Evolutionary conservation across 2,888 invertebrate species (phyloP), one percentile per base, ranked within the genome.

Genomic region (Agriopis marginaria): DNA sequence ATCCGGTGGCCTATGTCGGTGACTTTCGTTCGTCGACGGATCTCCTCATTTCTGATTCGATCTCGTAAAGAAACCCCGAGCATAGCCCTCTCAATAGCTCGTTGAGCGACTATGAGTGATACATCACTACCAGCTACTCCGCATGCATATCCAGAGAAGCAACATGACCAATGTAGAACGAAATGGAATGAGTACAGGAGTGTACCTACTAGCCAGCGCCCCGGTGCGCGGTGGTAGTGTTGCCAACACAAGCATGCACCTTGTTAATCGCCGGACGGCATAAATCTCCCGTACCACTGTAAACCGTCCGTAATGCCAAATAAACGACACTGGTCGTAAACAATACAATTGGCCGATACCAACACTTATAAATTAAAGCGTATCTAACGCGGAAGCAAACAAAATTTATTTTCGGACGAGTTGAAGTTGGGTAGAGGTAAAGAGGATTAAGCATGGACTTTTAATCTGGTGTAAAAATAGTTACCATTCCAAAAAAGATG

Each of bases 231-330:
- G 14, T 51, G 45, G 63, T 68, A 69, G 7, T 42, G 72, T 2
- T 42, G 72, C 73, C 74, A 72, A 71, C 66, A 65, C 59, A 71
- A 71, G 67, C 64, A 66, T 64, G 68, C 69, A 75, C 68, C 71
- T 72, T 71, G 63, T 73, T 73, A 66, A 70, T 70, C 70, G 60
- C 64, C 66, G 45, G 47, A 54, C 42, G 62, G 60, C 59, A 70
- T 72, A 71, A 75, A 75, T 74, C 67, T 66, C 51, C 66, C 12
- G 40, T 39, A 23, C 32, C 39, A 32, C 59, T n/a, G 59, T 9
- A 60, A 60, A 10, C 49, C 39, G 7, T n/a, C 60, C 11, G 60
- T 62, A 59, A 71, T 73, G 74, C 73, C 74, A 75, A 75, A 72
- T 64, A 73, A 66, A 65, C 70, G 68, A 73, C 71, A 66, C 72